Percentiles rank a stretch among this genome's conserved stretches.
phyloP scores from a whole-genome alignment of 2,888 invertebrate species.

The Athalia rosae region DNA sequence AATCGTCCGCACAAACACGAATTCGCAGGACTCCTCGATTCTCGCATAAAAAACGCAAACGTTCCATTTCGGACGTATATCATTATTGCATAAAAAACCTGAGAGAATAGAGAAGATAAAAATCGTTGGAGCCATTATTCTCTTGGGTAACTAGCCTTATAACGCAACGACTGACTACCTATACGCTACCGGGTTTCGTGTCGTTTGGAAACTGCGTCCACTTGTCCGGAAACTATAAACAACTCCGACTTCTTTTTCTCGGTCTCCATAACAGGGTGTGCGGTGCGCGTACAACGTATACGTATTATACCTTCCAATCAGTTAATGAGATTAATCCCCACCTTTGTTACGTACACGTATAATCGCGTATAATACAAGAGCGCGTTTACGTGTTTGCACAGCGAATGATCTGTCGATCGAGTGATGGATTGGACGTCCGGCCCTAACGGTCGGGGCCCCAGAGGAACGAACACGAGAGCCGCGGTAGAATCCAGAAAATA shows the following conservation, averaged over 20 bases:
- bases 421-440: constrained; percentile 43
- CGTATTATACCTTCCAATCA: constrained; percentile 11
- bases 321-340: constrained; percentile 44
- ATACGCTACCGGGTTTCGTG: not conserved
- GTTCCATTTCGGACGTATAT: not conserved
- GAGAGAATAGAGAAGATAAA: constrained; percentile 1
- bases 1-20: no score
- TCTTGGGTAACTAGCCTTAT: not conserved
- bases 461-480: constrained; percentile 22
- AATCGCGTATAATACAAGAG: not conserved
- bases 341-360: constrained; percentile 17
- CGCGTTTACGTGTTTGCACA: constrained; percentile 3
- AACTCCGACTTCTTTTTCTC: constrained; percentile 29
- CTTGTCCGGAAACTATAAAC: constrained; percentile 41
- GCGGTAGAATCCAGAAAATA: no score
- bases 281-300: no score
- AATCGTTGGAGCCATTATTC: constrained; percentile 28
- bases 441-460: constrained; percentile 2
- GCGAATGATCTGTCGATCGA: constrained; percentile 38
- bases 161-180: not conserved
- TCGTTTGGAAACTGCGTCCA: constrained; percentile 16
- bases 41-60: no score
- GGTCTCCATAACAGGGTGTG: not conserved
- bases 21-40: no score
- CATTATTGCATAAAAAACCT: not conserved